These are phyloP conservation scores for Euproctis similis DNA, from an alignment of 2,888 invertebrate genomes.

Conservation along the genomic window DNA sequence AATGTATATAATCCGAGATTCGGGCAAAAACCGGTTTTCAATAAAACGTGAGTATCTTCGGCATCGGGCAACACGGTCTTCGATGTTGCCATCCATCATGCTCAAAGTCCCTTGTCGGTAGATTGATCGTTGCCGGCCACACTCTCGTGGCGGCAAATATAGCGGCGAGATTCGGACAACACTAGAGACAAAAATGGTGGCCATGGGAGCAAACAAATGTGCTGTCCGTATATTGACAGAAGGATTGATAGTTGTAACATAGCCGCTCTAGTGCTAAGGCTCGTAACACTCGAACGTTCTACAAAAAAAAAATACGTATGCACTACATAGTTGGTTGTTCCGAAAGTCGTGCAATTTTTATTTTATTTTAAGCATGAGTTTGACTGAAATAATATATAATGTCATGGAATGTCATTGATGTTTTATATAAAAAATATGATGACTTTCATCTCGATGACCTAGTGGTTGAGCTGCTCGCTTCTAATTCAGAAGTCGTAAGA, in stretches of 20 bases:
- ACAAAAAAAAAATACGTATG: slow-evolving; percentile 22
- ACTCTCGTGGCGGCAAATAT: slow-evolving; percentile 36
- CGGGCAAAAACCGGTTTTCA: slow-evolving; percentile 36
- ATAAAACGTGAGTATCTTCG: slow-evolving; percentile 49
- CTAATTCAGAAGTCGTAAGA: too few species aligned
- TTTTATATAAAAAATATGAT: too few species aligned
- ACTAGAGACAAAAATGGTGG: slow-evolving; percentile 68
- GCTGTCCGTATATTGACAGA: slow-evolving; percentile 68
- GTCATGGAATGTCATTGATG: too few species aligned
- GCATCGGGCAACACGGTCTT: slow-evolving; percentile 30
- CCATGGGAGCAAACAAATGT: slow-evolving; percentile 61
- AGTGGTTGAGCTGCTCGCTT: too few species aligned
- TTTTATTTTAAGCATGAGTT: too few species aligned
- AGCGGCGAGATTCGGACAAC: slow-evolving; percentile 36
- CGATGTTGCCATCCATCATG: slow-evolving; percentile 60
- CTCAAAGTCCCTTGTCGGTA: slow-evolving; percentile 50
- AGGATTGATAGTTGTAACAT: slow-evolving; percentile 67
- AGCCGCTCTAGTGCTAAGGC: slow-evolving; percentile 13
- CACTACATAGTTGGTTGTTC: too few species aligned
- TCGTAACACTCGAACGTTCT: slow-evolving; percentile 11
- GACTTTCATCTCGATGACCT: too few species aligned
- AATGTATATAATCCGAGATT: slow-evolving; percentile 38
- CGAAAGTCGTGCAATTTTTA: too few species aligned
- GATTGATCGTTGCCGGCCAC: slow-evolving; percentile 60
- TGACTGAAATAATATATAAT: too few species aligned